A percentile compares a stretch with the other conserved stretches of the same genome.
These are phyloP conservation scores for Candidula unifasciata DNA, from an alignment of 2,888 invertebrate genomes.

Conservation along the genomic window DNA sequence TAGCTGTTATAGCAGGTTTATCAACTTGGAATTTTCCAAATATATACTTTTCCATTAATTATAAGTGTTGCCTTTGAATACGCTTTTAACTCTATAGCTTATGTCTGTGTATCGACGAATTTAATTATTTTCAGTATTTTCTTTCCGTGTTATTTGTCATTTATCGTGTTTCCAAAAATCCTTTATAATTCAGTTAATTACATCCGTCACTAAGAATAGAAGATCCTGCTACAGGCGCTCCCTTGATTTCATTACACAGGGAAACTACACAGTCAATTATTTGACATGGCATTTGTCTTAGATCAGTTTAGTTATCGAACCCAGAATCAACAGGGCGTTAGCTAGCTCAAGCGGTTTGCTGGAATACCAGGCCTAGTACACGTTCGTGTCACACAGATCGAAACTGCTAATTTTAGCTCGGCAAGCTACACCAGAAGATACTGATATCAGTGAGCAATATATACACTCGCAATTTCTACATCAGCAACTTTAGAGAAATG, in stretches of 20 bases:
- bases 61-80: too few species aligned
- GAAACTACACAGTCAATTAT: not conserved
- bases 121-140: too few species aligned
- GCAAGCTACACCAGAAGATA: not conserved
- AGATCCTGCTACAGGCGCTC: not conserved
- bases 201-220: not conserved
- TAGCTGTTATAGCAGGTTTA: too few species aligned
- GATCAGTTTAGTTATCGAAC: not conserved
- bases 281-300: not conserved
- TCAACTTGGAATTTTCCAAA: too few species aligned
- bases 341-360: conserved; percentile 10
- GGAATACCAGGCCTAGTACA: conserved; percentile 24
- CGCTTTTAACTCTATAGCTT: too few species aligned
- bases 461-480: not conserved
- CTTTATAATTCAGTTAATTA: too few species aligned
- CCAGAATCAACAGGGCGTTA: conserved; percentile 42
- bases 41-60: too few species aligned
- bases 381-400: conserved; percentile 37
- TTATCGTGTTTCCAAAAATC: too few species aligned
- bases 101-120: too few species aligned
- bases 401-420: conserved; percentile 40
- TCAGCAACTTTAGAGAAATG: not conserved
- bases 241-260: not conserved
- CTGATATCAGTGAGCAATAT: conserved; percentile 32
- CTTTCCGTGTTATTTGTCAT: too few species aligned